Conservation (phyloP, 2,888 invertebrate genomes). For the Ptychoptera contaminata region DNA sequence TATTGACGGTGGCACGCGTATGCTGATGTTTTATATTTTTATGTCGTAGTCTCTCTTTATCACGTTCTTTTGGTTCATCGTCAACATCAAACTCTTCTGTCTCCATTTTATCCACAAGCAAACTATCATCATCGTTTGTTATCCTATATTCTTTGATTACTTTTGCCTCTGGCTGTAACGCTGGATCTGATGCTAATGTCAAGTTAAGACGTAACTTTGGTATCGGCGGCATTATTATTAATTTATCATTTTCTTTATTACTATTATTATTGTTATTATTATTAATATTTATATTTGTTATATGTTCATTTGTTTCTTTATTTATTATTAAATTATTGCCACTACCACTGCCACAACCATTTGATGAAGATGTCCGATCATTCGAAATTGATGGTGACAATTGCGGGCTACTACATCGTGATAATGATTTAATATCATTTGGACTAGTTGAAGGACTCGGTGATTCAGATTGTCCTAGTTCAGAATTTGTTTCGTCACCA, state of each 20-base stretch:
- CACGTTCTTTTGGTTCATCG: slow-evolving; percentile 10
- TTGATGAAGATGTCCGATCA: not conserved
- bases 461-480: slow-evolving; percentile 1
- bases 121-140: slow-evolving; percentile 13
- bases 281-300: not conserved
- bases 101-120: slow-evolving; percentile 3
- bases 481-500: slow-evolving; percentile 4
- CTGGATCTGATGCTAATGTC: slow-evolving; percentile 69
- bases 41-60: not conserved
- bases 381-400: not conserved
- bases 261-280: slow-evolving; percentile 1
- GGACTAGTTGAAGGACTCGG: slow-evolving; percentile 1
- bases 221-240: slow-evolving; percentile 15
- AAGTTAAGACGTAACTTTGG: slow-evolving; percentile 64
- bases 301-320: not conserved
- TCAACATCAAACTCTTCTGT: slow-evolving; percentile 17
- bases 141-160: slow-evolving; percentile 31
- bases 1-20: not conserved
- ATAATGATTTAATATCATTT: not conserved
- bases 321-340: not conserved
- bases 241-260: not conserved
- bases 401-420: not conserved
- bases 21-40: not conserved
- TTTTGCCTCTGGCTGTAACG: slow-evolving; percentile 51
- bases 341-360: not conserved